These are phyloP conservation scores for Lanius collurio DNA, from an alignment of 2,113 vertebrate species.

Conservation along the genomic window DNA sequence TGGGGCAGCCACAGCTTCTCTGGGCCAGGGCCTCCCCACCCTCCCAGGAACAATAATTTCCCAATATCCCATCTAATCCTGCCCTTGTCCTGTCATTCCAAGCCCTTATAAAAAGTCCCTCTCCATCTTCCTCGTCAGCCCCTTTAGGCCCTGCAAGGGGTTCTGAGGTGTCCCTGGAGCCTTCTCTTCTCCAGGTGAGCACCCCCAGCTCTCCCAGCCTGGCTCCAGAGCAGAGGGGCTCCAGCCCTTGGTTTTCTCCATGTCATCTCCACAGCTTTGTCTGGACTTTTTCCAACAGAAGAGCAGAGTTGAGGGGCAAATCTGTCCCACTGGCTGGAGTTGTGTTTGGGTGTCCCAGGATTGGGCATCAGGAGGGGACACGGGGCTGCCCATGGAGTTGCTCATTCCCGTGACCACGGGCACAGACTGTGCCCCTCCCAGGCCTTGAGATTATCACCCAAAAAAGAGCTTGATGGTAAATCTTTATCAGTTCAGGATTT, in stretches of 20 bases:
- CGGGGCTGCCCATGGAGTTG: not conserved
- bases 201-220: not conserved
- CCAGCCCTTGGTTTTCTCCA: not conserved
- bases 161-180: accelerated
- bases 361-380: accelerated
- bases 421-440: not conserved
- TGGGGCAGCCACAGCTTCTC: not conserved
- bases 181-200: not conserved
- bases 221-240: not conserved
- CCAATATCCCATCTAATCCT: not conserved
- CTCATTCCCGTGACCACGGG: accelerated
- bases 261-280: not conserved
- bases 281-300: not conserved
- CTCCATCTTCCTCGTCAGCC: not conserved
- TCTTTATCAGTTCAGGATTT: not conserved
- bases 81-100: not conserved
- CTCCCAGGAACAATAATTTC: accelerated
- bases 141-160: accelerated
- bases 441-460: not conserved
- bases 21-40: not conserved
- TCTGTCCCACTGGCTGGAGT: not conserved
- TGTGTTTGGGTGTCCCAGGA: not conserved
- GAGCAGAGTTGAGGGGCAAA: not conserved
- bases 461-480: not conserved
- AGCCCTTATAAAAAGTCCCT: not conserved